These are phyloP conservation scores for Kryphioiulus occultus DNA, from an alignment of 2,888 invertebrate species.

Conservation along the genomic window DNA sequence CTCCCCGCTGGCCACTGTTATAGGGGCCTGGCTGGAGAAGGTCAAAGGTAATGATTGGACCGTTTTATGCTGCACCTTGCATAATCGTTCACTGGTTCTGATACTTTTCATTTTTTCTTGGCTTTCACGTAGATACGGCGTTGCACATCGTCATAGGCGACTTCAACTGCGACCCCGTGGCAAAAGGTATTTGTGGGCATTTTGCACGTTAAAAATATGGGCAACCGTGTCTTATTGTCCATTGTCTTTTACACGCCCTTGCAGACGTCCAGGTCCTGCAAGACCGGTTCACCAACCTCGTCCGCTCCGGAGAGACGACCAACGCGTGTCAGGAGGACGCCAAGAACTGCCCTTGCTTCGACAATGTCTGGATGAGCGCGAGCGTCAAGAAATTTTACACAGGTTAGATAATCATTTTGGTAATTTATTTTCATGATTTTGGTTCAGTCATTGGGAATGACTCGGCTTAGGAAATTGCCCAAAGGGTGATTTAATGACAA, in stretches of 20 bases:
- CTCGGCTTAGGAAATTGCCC: no score
- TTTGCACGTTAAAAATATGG: background rate
- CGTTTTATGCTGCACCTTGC: no score
- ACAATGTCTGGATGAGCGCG: constrained; percentile 62
- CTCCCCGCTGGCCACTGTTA: background rate
- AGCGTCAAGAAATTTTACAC: constrained; percentile 55
- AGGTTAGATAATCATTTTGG: no score
- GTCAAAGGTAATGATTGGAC: constrained; percentile 8
- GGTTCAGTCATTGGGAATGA: no score
- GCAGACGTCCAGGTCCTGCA: background rate
- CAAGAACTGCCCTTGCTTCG: constrained; percentile 56
- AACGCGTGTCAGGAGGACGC: background rate
- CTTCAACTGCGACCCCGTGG: background rate
- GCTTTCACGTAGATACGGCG: background rate
- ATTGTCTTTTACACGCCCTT: no score
- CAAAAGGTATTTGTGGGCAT: constrained; percentile 41
- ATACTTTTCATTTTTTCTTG: no score
- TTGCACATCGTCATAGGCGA: constrained; percentile 41
- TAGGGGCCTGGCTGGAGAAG: constrained; percentile 40
- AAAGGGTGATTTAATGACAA: no score
- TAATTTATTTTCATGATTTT: no score
- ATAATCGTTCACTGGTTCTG: no score
- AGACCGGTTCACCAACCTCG: constrained; percentile 17
- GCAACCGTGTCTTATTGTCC: background rate
- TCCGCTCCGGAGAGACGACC: background rate